Conservation (phyloP, 2,797 vertebrate genomes). For the Petrocephalus schoutedeni region DNA sequence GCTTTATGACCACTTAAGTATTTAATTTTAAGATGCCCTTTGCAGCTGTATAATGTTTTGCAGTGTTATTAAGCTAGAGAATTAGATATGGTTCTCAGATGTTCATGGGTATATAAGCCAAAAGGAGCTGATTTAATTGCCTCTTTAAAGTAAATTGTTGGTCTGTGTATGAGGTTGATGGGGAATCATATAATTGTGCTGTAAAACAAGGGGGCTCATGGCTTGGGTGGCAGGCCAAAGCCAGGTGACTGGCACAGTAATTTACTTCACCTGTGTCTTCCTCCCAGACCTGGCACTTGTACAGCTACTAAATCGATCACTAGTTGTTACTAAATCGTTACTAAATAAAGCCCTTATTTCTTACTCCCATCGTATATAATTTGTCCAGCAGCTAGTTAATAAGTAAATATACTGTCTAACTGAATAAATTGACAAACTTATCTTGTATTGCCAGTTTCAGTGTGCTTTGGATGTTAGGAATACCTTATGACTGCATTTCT, state of each 20-base stretch:
- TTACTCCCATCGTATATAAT: not conserved
- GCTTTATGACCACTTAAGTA: not conserved
- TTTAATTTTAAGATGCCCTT: not conserved
- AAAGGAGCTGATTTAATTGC: not conserved
- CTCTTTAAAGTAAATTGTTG: not conserved
- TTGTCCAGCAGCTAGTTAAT: not conserved
- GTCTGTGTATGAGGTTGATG: not conserved
- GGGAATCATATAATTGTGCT: not conserved
- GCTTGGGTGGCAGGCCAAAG: too few relatives aligned
- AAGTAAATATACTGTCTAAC: not conserved
- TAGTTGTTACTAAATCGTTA: not conserved
- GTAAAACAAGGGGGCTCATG: too few relatives aligned
- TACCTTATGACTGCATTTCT: not conserved
- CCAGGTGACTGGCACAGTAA: too few relatives aligned
- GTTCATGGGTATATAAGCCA: not conserved
- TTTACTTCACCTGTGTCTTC: too few relatives aligned
- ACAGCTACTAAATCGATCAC: not conserved
- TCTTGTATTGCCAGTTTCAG: not conserved
- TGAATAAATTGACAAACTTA: not conserved
- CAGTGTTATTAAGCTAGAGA: not conserved
- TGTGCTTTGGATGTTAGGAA: not conserved
- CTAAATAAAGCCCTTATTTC: not conserved
- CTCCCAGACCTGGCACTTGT: not conserved
- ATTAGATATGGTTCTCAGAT: not conserved
- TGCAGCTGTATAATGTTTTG: slow-evolving; percentile 11